Evolutionary conservation across 2,113 vertebrate species (phyloP).

Genomic region (Saccopteryx leptura): DNA sequence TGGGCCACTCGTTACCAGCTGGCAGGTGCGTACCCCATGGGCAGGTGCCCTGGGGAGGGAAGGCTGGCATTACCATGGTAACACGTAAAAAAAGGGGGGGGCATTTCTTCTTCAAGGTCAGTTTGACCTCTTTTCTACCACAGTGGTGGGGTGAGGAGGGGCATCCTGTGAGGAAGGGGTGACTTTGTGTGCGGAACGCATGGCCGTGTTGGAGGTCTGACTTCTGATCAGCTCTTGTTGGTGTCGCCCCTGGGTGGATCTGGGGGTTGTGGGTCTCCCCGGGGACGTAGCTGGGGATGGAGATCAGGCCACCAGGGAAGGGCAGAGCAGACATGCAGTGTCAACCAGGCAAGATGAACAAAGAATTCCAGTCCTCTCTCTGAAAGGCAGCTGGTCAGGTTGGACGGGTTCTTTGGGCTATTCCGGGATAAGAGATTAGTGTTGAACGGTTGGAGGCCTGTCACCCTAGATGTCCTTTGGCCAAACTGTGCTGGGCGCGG

Average conservation of each 20-base stretch:
- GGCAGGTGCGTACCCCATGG: conserved; percentile 56
- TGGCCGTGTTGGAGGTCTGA: not conserved
- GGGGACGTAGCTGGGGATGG: not conserved
- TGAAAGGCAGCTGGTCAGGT: conserved; percentile 64
- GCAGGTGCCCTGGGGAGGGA: conserved; percentile 52
- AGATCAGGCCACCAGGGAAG: conserved; percentile 62
- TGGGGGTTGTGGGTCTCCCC: not conserved
- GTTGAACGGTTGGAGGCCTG: conserved; percentile 68
- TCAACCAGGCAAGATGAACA: conserved; percentile 35
- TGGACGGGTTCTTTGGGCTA: conserved; percentile 76
- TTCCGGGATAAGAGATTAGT: conserved; percentile 64
- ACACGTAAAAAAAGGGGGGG: conserved; percentile 12
- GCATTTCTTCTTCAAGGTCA: conserved; percentile 61
- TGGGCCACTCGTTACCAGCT: conserved; percentile 64
- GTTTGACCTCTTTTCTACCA: conserved; percentile 51
- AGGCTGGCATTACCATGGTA: conserved; percentile 37
- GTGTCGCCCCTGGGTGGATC: not conserved
- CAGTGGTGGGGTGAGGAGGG: not conserved
- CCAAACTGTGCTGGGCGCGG: conserved; percentile 54
- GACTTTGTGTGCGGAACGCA: not conserved
- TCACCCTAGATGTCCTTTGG: conserved; percentile 82
- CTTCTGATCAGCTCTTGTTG: not conserved
- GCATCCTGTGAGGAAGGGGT: not conserved
- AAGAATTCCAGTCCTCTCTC: conserved; percentile 71
- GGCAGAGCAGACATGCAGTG: not conserved